Conservation (phyloP, 1,140 invertebrate genomes). For the Hylyphantes graminicola region DNA sequence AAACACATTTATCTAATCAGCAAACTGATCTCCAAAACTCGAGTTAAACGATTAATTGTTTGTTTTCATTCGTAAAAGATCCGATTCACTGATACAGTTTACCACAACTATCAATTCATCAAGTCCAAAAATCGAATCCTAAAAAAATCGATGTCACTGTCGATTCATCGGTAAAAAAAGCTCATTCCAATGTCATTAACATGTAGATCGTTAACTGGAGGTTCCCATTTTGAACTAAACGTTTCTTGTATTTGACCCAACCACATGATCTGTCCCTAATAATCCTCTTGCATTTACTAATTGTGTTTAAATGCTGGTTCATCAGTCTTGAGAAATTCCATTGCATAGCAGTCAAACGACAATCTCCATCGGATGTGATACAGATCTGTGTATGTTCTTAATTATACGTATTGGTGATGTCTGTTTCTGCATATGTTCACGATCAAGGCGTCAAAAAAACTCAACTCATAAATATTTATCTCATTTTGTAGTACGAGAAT, state of each 20-base stretch:
- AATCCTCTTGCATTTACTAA: constrained; percentile 7
- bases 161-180: neutral
- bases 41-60: no score
- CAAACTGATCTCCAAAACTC: no score
- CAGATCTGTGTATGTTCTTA: constrained; percentile 6
- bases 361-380: constrained; percentile 14
- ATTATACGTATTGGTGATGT: constrained; percentile 18
- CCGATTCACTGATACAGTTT: no score
- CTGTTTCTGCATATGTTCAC: constrained; percentile 23
- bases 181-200: neutral
- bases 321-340: constrained; percentile 8
- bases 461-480: constrained; percentile 43
- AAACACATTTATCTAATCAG: no score
- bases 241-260: neutral
- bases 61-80: no score
- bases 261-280: no score
- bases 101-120: no score
- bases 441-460: constrained; percentile 33
- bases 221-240: neutral
- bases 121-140: no score
- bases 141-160: neutral
- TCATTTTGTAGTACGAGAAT: neutral
- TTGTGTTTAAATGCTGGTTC: constrained; percentile 25
- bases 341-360: neutral
- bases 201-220: neutral